phyloP scores from a whole-genome alignment of 1,140 invertebrate genomes.

The Dryas iulia region DNA sequence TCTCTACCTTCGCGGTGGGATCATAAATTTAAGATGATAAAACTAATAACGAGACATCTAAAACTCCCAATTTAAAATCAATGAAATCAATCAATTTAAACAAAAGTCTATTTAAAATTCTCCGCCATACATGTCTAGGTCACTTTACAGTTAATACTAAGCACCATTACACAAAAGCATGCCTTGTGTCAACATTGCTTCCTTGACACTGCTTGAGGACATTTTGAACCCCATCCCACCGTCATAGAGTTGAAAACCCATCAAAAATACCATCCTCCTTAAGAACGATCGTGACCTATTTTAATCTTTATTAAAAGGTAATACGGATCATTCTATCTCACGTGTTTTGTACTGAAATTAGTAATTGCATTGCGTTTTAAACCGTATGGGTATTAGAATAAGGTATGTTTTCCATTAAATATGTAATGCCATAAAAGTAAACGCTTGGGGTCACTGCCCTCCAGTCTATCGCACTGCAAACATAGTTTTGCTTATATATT shows the following conservation, averaged over 20 bases:
- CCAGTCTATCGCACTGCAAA: constrained; percentile 34
- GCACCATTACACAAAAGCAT: constrained; percentile 20
- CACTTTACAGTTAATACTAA: constrained; percentile 22
- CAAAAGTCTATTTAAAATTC: not conserved
- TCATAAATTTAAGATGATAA: no score
- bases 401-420: constrained; percentile 11
- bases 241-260: not conserved
- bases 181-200: constrained; percentile 25
- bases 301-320: constrained; percentile 19
- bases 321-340: constrained; percentile 16
- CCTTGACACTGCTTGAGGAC: not conserved
- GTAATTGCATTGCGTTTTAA: not conserved
- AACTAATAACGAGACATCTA: no score
- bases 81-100: not conserved
- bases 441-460: constrained; percentile 46
- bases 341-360: not conserved
- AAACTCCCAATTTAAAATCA: no score
- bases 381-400: not conserved
- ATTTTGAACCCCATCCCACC: not conserved
- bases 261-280: not conserved
- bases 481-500: constrained; percentile 23
- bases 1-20: no score
- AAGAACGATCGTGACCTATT: constrained; percentile 16
- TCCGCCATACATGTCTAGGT: not conserved
- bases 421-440: constrained; percentile 43